Evolutionary conservation across 1,140 invertebrate species (phyloP), one percentile per base, ranked within the genome.

Genomic region (Tetramorium simillimum): DNA sequence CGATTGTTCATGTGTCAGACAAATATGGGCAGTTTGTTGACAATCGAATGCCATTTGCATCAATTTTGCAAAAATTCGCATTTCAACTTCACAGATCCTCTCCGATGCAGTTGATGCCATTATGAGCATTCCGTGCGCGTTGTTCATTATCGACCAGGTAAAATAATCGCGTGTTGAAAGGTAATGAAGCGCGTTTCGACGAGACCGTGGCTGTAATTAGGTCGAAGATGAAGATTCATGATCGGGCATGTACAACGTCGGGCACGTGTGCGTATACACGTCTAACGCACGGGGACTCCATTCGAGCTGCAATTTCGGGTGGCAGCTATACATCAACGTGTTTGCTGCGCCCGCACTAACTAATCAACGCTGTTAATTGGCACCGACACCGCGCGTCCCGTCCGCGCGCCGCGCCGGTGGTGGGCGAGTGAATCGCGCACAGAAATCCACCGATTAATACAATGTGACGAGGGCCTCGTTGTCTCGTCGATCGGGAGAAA

Each of bases 351-450:
- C 33, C 63, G 46, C 33, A n/a, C 49, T 40, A 56, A 70, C 63
- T 81, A 81, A 81, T 81, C 77, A 81, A 70, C 46, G 33, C 12
- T 37, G 65, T 69, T 81, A 81, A 81, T 81, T 81, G 63, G 16
- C 65, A n/a, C 33, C 33, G 77, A 67, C 14, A 43, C n/a, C n/a
- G 46, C 9, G 33, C 14, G 18, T 14, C 33, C 43, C 40, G 21
- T 75, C 10, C 58, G 37, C n/a, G n/a, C n/a, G 33, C 40, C 33
- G 60, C 37, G 28, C 2, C 37, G 24, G 9, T 12, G 21, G n/a
- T 21, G 43, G 2, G 10, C 60, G 18, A 3, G 3, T 40, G 46
- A 53, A 81, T 81, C 51, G 63, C 37, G 10, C 37, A 46, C 33
- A 53, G 63, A 81, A 70, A 56, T 70, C 49, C 37, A 51, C 16